A percentile compares a stretch with the other conserved stretches of the same genome.
Evolutionary conservation across 2,113 vertebrate genomes (phyloP).

Genomic region (Halcyon senegalensis): DNA sequence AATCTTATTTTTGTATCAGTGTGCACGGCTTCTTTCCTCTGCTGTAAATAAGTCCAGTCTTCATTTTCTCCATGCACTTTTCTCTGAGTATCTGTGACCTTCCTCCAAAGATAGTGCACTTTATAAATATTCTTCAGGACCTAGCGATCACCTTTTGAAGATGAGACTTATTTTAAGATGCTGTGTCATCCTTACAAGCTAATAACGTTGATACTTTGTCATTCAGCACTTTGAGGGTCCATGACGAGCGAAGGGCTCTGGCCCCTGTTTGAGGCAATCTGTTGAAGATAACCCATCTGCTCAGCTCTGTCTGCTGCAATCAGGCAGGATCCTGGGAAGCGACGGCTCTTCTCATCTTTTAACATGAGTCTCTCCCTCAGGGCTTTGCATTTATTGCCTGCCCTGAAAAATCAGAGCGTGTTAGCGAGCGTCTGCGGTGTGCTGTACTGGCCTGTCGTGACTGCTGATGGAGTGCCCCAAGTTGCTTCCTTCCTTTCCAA

Average conservation of each 20-base stretch:
- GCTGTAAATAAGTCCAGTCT: neutral
- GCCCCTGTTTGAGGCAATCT: neutral
- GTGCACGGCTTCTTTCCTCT: neutral
- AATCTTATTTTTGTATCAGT: conserved; percentile 11
- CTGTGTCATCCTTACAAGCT: neutral
- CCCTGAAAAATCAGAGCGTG: neutral
- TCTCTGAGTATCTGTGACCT: neutral
- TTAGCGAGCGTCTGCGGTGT: neutral
- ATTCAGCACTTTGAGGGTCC: neutral
- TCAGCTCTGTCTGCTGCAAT: neutral
- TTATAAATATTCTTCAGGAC: neutral
- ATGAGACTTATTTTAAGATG: neutral
- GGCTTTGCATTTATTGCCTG: neutral
- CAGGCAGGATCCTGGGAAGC: neutral
- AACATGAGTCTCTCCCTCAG: neutral
- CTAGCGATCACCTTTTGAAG: conserved; percentile 18
- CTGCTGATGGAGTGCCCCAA: neutral
- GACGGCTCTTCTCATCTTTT: neutral
- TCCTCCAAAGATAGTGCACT: neutral
- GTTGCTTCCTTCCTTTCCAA: neutral
- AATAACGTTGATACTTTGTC: neutral
- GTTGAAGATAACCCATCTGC: neutral
- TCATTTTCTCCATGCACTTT: neutral
- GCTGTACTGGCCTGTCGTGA: neutral
- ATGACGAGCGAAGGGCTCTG: neutral